phyloP scores from a whole-genome alignment of 2,888 invertebrate species.

The Pterostichus madidus region DNA sequence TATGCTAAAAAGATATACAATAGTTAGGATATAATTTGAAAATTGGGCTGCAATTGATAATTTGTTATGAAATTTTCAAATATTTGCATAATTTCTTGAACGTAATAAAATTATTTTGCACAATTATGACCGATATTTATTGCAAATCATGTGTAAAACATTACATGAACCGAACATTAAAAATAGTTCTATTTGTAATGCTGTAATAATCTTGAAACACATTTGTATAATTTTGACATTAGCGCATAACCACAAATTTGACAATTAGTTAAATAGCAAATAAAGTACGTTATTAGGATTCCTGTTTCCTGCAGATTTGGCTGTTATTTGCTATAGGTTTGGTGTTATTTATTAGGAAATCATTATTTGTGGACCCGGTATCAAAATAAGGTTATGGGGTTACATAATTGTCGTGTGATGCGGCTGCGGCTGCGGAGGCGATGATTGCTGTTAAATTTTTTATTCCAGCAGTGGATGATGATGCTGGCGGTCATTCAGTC shows the following conservation, averaged over 20 bases:
- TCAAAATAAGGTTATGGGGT: constrained; percentile 53
- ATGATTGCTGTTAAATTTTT: constrained; percentile 45
- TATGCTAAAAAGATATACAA: too few species aligned
- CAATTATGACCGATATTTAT: too few species aligned
- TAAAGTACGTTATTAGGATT: neutral
- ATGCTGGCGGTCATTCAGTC: constrained; percentile 59
- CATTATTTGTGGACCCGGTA: constrained; percentile 15
- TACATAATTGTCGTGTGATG: constrained; percentile 57
- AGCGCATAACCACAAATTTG: neutral
- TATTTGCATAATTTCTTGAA: too few species aligned
- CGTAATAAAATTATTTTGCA: too few species aligned
- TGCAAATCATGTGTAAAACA: too few species aligned
- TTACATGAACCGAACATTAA: too few species aligned
- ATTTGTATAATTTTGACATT: too few species aligned
- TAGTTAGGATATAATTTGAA: too few species aligned
- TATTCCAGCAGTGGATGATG: constrained; percentile 54
- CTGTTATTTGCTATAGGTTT: constrained; percentile 1
- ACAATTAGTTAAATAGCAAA: neutral
- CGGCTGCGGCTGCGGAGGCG: constrained; percentile 44
- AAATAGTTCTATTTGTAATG: too few species aligned
- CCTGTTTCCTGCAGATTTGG: constrained; percentile 13
- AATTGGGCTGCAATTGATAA: too few species aligned
- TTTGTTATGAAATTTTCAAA: too few species aligned
- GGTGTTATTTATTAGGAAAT: constrained; percentile 3
- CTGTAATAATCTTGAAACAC: too few species aligned